phyloP scores from a whole-genome alignment of 1,140 invertebrate genomes.

The Anastrepha ludens region DNA sequence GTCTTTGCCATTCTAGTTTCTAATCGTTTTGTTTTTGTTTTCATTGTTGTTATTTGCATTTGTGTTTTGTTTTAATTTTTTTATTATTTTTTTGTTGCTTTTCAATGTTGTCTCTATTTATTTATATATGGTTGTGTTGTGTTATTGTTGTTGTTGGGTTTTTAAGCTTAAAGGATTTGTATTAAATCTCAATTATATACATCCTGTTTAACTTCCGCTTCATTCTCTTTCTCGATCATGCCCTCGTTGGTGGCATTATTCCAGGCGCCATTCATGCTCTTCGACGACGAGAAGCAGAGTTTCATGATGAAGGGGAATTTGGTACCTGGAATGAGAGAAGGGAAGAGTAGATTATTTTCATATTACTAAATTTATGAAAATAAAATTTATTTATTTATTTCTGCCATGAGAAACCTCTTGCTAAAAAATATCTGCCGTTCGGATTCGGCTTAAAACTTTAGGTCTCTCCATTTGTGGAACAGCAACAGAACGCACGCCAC shows the following conservation, averaged over 20 bases:
- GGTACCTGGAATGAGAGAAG: conserved; percentile 81
- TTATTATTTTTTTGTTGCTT: neutral
- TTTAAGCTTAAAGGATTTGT: conserved; percentile 72
- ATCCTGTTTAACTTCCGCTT: conserved; percentile 67
- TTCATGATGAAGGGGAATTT: conserved; percentile 99
- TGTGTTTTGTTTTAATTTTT: neutral
- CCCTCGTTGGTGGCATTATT: conserved; percentile 73
- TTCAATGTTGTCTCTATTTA: conserved; percentile 17
- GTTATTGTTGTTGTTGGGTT: conserved; percentile 35
- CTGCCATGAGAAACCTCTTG: no score
- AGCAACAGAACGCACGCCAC: no score
- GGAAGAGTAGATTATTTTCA: neutral
- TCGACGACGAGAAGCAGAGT: conserved; percentile 93
- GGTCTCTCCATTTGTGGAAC: no score
- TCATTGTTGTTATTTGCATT: conserved; percentile 14
- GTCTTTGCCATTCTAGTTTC: neutral
- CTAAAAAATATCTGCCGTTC: no score
- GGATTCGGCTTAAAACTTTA: no score
- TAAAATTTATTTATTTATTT: no score
- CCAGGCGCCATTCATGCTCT: conserved; percentile 79
- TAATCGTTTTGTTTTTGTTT: neutral
- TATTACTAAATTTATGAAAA: no score
- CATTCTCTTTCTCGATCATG: conserved; percentile 74
- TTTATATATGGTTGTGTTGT: conserved; percentile 4
- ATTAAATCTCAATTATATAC: conserved; percentile 73